Percentiles rank a stretch among this genome's conserved stretches.
Conservation (phyloP, 1,140 invertebrate species). For the Meloidogyne floridensis region DNA sequence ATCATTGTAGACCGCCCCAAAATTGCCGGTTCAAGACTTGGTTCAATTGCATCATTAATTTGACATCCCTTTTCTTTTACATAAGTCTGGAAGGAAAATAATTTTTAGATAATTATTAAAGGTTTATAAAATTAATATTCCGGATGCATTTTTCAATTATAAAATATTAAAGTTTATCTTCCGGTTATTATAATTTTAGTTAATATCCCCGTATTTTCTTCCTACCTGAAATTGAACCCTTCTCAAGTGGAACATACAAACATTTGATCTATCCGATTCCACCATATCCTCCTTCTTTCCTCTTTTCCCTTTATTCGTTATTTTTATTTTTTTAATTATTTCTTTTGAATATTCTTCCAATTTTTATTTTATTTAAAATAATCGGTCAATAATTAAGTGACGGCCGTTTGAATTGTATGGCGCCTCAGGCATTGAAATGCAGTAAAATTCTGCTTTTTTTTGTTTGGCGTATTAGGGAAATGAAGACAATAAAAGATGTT, state of each 20-base stretch:
- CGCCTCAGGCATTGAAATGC: slow-evolving; percentile 4
- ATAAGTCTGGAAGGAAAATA: slow-evolving; percentile 1
- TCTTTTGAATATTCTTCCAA: neutral
- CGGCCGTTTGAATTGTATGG: slow-evolving; percentile 8
- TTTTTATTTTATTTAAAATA: neutral
- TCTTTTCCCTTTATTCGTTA: neutral
- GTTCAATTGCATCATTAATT: slow-evolving; percentile 34
- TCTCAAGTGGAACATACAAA: slow-evolving; percentile 35
- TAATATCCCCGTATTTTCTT: neutral
- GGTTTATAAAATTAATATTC: no score
- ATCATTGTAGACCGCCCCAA: slow-evolving; percentile 33
- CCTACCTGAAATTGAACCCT: slow-evolving; percentile 36
- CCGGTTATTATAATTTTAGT: no score
- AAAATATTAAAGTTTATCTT: no score
- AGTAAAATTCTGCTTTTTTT: slow-evolving; percentile 7
- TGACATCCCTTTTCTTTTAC: slow-evolving; percentile 13
- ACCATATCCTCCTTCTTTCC: slow-evolving; percentile 14
- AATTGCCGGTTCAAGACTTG: slow-evolving; percentile 17
- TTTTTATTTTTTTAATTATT: neutral
- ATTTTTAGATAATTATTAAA: neutral
- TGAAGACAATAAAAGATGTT: neutral
- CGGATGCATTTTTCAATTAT: no score
- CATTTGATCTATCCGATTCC: slow-evolving; percentile 10
- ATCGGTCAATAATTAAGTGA: slow-evolving; percentile 6
- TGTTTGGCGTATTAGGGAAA: neutral